A percentile compares a stretch with the other conserved stretches of the same genome.
Evolutionary conservation across 2,888 invertebrate species (phyloP).

Genomic region (Platerodrilus igneus): DNA sequence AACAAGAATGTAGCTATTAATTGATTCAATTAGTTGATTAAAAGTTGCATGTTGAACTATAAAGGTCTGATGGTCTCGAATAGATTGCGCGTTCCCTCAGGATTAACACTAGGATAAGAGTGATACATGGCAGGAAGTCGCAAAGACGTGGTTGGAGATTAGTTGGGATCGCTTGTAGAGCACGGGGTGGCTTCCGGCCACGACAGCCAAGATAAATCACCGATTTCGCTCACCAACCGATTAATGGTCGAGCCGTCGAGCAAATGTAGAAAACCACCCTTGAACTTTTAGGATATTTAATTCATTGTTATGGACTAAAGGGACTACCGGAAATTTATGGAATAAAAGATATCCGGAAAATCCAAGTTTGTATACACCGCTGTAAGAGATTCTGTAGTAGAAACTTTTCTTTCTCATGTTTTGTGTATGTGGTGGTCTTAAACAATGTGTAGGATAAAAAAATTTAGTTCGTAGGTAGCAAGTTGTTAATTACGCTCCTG

Average conservation of each 20-base stretch:
- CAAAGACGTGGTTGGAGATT: conserved; percentile 47
- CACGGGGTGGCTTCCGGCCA: conserved; percentile 47
- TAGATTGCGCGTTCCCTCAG: conserved; percentile 38
- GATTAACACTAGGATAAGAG: conserved; percentile 44
- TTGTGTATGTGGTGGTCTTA: no score
- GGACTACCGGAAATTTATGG: no score
- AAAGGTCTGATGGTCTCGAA: conserved; percentile 28
- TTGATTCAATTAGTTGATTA: conserved; percentile 36
- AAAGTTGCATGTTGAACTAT: conserved; percentile 25
- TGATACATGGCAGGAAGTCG: conserved; percentile 48
- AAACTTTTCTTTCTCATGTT: no score
- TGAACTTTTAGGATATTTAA: conserved; percentile 37
- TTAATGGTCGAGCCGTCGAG: conserved; percentile 48
- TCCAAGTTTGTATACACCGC: no score
- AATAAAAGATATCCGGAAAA: no score
- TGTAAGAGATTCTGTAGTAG: no score
- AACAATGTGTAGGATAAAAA: no score
- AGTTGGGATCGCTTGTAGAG: conserved; percentile 47
- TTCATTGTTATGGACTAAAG: no score
- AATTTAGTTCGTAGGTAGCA: no score
- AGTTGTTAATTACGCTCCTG: no score
- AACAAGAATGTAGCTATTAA: no score
- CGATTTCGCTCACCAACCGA: conserved; percentile 38
- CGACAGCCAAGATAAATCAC: conserved; percentile 48
- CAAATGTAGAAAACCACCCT: conserved; percentile 49